Evolutionary conservation across 2,113 vertebrate genomes (phyloP).

Genomic region (Phyllostomus discolor): DNA sequence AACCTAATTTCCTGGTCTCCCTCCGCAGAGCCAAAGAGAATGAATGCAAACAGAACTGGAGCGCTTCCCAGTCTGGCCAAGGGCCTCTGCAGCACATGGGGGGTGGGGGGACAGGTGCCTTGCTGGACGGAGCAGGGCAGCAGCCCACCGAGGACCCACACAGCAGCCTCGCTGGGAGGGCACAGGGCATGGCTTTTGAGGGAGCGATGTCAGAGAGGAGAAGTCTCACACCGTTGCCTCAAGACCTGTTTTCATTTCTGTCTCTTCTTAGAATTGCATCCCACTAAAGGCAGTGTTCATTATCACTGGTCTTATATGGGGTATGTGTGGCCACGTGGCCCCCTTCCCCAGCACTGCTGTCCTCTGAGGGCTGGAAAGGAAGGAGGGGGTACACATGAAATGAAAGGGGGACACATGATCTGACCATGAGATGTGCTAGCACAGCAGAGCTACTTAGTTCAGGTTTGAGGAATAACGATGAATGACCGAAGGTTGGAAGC

Average conservation of each 20-base stretch:
- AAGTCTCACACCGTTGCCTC: fast-evolving
- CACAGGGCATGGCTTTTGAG: fast-evolving
- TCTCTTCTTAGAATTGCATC: too few relatives aligned
- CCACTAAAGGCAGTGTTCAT: fast-evolving
- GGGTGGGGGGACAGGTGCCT: too few relatives aligned
- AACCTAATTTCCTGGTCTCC: neutral
- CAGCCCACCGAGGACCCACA: fast-evolving
- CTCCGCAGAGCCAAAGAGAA: neutral
- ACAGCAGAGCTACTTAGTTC: neutral
- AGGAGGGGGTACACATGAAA: too few relatives aligned
- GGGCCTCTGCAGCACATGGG: too few relatives aligned
- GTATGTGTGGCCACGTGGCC: fast-evolving
- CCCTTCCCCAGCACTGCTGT: too few relatives aligned
- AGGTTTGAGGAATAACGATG: neutral
- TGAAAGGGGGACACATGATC: neutral
- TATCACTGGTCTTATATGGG: fast-evolving
- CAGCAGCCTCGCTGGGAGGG: fast-evolving
- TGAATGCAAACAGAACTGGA: too few relatives aligned
- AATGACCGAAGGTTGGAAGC: neutral
- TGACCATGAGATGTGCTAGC: neutral
- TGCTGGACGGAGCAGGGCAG: neutral
- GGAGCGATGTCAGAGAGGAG: neutral
- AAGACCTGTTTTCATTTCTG: fast-evolving
- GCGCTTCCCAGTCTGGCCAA: neutral
- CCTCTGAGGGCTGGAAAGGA: neutral